phyloP scores from a whole-genome alignment of 2,797 vertebrate genomes.

The Siniperca undulata region DNA sequence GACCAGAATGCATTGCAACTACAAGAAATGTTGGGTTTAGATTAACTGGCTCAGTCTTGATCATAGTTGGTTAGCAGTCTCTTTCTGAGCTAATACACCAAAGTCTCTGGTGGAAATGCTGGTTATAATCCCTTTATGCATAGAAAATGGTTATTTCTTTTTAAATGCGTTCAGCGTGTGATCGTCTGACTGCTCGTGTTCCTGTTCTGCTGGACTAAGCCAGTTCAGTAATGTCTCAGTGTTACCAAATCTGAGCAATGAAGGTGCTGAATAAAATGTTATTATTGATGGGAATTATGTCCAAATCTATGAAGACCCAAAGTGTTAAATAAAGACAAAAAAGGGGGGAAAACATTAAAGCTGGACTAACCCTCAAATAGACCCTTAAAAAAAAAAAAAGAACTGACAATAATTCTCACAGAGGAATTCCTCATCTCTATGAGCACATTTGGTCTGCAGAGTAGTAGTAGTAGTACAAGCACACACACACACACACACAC shows the following conservation, averaged over 20 bases:
- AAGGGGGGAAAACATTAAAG: not conserved
- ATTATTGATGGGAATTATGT: not conserved
- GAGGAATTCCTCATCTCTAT: not conserved
- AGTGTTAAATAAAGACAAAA: not conserved
- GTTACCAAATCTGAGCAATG: not conserved
- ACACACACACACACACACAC: not conserved
- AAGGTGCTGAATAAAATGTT: not conserved
- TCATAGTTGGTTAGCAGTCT: not conserved
- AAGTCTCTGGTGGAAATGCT: not conserved
- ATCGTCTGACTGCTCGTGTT: not conserved
- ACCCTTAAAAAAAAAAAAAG: not conserved
- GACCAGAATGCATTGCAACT: slow-evolving; percentile 1
- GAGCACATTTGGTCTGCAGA: not conserved
- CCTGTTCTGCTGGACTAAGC: not conserved
- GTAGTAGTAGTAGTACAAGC: not conserved
- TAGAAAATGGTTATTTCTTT: not conserved
- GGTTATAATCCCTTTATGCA: not conserved
- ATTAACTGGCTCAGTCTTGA: not conserved
- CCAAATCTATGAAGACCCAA: not conserved
- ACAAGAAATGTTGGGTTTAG: not conserved
- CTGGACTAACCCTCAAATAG: not conserved
- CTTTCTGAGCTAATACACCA: not conserved
- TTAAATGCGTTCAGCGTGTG: too few relatives aligned
- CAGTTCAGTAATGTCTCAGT: not conserved
- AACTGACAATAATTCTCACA: not conserved